Evolutionary conservation across 2,797 vertebrate species (phyloP).

Genomic region (Chrysocyon brachyurus): DNA sequence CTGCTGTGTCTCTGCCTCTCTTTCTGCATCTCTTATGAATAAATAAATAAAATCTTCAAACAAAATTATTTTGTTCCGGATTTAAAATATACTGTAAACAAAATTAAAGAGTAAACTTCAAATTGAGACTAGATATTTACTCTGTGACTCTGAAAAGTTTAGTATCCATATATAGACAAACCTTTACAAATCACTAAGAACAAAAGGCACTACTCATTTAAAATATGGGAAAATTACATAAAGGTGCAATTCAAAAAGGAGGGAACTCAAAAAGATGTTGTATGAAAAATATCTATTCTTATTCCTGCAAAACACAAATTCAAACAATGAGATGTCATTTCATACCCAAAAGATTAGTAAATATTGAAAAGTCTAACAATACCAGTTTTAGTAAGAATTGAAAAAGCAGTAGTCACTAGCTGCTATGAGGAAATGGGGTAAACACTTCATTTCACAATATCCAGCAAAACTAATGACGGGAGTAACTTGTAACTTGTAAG

Average conservation of each 20-base stretch:
- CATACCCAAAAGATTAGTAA: neutral
- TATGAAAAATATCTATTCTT: neutral
- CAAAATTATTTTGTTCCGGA: neutral
- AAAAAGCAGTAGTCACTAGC: neutral
- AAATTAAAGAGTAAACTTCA: neutral
- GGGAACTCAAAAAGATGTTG: neutral
- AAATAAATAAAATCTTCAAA: too few species aligned
- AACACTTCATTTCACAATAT: neutral
- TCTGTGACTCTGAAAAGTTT: neutral
- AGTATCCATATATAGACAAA: neutral
- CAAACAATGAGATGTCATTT: neutral
- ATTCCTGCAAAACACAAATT: neutral
- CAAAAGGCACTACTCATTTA: neutral
- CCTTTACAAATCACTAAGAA: neutral
- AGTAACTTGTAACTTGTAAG: neutral
- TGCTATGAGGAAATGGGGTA: neutral
- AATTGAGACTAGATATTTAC: neutral
- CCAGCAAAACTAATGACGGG: neutral
- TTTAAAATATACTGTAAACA: neutral
- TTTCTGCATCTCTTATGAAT: too few species aligned
- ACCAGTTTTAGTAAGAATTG: neutral
- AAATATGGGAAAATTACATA: neutral
- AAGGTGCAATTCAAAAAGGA: neutral
- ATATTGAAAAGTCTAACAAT: neutral
- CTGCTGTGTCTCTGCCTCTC: too few species aligned